These are phyloP conservation scores for Girardia tigrina DNA, from an alignment of 2,888 invertebrate genomes.

Conservation along the genomic window DNA sequence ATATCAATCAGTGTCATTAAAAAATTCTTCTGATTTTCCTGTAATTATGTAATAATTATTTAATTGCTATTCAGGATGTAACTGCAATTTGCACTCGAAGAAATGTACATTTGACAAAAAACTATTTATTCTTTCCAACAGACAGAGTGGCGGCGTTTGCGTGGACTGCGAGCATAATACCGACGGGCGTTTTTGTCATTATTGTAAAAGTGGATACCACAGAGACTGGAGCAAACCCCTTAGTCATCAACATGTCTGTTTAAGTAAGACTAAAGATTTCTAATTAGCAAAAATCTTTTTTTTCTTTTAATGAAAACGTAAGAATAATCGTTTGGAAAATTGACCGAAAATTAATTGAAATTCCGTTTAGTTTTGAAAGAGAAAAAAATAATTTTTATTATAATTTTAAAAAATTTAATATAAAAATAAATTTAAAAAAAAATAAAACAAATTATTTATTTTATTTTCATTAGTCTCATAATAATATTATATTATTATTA, in stretches of 20 bases:
- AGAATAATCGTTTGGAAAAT: background rate
- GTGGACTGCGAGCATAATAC: slow-evolving; percentile 84
- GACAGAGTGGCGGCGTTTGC: slow-evolving; percentile 85
- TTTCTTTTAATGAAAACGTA: background rate
- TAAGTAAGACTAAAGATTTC: slow-evolving; percentile 63
- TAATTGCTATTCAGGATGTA: slow-evolving; percentile 77
- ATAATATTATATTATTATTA: too few relatives aligned
- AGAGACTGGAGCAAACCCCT: slow-evolving; percentile 76
- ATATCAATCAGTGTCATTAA: background rate
- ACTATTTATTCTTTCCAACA: slow-evolving; percentile 81
- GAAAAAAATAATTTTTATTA: too few relatives aligned
- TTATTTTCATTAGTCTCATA: too few relatives aligned
- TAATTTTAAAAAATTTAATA: too few relatives aligned
- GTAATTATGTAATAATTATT: background rate
- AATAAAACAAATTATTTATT: too few relatives aligned
- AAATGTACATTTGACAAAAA: slow-evolving; percentile 96
- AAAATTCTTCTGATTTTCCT: too few relatives aligned
- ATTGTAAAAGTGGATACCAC: slow-evolving; percentile 91
- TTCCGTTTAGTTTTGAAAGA: too few relatives aligned
- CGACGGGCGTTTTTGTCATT: slow-evolving; percentile 89
- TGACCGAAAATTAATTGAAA: background rate
- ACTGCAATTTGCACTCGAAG: slow-evolving; percentile 90
- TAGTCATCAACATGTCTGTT: slow-evolving; percentile 85
- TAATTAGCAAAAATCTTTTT: background rate
- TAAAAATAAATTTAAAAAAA: too few relatives aligned